Percentiles rank a stretch among this genome's conserved stretches.
These are phyloP conservation scores for Hylaea fasciaria DNA, from an alignment of 2,888 invertebrate genomes.

Conservation along the genomic window DNA sequence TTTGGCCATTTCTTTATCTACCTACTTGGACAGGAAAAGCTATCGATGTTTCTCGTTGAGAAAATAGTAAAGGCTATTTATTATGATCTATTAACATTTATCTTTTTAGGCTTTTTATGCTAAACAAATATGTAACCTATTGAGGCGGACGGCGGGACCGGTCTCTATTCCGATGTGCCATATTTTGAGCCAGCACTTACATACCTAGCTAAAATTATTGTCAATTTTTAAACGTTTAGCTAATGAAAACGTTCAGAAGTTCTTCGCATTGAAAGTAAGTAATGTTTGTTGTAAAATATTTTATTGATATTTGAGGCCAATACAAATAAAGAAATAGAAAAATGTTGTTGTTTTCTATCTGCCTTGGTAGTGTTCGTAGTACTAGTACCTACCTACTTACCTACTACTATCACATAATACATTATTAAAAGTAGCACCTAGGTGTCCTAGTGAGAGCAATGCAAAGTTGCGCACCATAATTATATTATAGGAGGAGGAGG, in stretches of 20 bases:
- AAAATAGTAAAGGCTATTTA: too few species aligned
- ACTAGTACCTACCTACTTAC: too few species aligned
- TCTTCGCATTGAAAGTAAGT: conserved; percentile 72
- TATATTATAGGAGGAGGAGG: too few species aligned
- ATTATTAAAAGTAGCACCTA: too few species aligned
- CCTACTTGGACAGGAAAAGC: too few species aligned
- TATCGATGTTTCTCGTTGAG: too few species aligned
- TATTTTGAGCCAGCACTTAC: conserved; percentile 34
- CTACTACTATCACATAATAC: too few species aligned
- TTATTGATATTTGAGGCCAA: conserved; percentile 81
- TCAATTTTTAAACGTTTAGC: conserved; percentile 82
- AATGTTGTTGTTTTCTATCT: conserved; percentile 50
- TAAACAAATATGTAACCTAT: not conserved
- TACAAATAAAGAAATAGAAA: conserved; percentile 72
- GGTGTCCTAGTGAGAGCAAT: too few species aligned
- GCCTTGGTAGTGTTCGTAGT: not conserved
- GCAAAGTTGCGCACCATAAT: too few species aligned
- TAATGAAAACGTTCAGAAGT: conserved; percentile 65
- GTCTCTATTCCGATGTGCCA: conserved; percentile 5
- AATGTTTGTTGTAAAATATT: conserved; percentile 82
- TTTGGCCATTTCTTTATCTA: too few species aligned
- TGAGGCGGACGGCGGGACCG: not conserved
- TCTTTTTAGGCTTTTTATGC: too few species aligned
- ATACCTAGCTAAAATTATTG: conserved; percentile 66
- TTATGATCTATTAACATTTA: too few species aligned